Conservation (phyloP, 2,113 vertebrate species). For the Rhea pennata region DNA sequence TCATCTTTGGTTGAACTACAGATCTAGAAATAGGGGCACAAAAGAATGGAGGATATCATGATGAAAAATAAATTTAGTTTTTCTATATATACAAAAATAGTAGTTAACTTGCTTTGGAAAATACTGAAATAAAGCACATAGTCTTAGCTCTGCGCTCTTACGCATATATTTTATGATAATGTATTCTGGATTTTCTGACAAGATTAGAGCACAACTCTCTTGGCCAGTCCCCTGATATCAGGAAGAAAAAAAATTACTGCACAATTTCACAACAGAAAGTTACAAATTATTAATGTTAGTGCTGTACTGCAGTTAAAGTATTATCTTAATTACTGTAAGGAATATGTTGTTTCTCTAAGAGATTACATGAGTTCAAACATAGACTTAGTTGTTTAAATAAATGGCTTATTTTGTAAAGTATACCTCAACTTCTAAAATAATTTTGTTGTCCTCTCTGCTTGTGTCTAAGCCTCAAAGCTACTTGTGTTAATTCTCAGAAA, state of each 20-base stretch:
- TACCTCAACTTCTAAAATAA: not conserved
- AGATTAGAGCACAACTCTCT: not conserved
- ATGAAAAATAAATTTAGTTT: not conserved
- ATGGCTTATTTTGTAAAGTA: not conserved
- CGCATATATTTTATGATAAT: not conserved
- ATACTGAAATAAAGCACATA: not conserved
- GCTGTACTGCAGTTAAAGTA: not conserved
- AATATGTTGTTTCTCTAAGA: not conserved
- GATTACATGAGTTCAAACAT: not conserved
- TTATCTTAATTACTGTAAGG: not conserved
- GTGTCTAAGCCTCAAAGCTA: slow-evolving; percentile 34
- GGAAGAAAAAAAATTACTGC: not conserved
- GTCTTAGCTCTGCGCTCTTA: not conserved
- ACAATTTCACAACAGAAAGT: not conserved
- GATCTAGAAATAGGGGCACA: not conserved
- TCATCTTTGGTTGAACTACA: not conserved
- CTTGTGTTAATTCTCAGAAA: slow-evolving; percentile 61
- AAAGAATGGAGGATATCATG: not conserved
- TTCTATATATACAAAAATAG: not conserved
- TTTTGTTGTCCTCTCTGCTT: not conserved
- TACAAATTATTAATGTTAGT: not conserved
- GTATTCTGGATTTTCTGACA: not conserved
- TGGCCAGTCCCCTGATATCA: not conserved
- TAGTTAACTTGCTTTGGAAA: not conserved
- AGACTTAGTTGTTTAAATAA: not conserved